A percentile compares a stretch with the other conserved stretches of the same genome.
These are phyloP conservation scores for Hirtodrosophila trivittata DNA, from an alignment of 2,888 invertebrate genomes.

Conservation along the genomic window DNA sequence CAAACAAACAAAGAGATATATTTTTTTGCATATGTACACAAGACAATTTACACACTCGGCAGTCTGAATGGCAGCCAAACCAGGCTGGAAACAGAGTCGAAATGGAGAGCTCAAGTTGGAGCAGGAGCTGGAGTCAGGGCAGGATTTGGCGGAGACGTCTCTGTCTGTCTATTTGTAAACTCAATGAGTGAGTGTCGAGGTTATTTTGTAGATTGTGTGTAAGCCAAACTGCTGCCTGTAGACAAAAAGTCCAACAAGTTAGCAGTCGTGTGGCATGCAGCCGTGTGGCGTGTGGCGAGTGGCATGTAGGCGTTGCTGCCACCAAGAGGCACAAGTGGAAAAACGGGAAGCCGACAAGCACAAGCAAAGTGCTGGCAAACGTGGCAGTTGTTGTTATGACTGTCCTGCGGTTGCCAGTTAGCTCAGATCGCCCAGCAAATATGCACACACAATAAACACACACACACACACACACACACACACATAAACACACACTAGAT, in stretches of 20 bases:
- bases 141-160: neutral
- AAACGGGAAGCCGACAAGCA: constrained; percentile 55
- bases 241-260: constrained; percentile 69
- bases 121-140: neutral
- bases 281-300: constrained; percentile 5
- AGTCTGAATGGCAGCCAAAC: constrained; percentile 28
- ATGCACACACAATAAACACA: neutral
- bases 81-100: constrained; percentile 1
- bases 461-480: neutral
- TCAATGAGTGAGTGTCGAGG: constrained; percentile 55
- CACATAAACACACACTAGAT: neutral
- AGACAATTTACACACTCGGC: constrained; percentile 66
- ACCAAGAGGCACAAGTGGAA: constrained; percentile 26
- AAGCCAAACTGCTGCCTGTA: constrained; percentile 70
- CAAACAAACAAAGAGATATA: constrained; percentile 27
- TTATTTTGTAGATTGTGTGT: constrained; percentile 75
- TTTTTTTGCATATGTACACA: constrained; percentile 67
- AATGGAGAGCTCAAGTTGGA: neutral
- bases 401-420: constrained; percentile 47
- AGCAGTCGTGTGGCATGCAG: constrained; percentile 17
- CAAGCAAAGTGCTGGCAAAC: constrained; percentile 57
- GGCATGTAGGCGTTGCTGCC: constrained; percentile 32
- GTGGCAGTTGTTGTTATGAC: constrained; percentile 28
- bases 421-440: constrained; percentile 33
- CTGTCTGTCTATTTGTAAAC: constrained; percentile 52